Base-by-base conservation (phyloP, 2,797 vertebrate genomes). In the Phalanger gymnotis region DNA sequence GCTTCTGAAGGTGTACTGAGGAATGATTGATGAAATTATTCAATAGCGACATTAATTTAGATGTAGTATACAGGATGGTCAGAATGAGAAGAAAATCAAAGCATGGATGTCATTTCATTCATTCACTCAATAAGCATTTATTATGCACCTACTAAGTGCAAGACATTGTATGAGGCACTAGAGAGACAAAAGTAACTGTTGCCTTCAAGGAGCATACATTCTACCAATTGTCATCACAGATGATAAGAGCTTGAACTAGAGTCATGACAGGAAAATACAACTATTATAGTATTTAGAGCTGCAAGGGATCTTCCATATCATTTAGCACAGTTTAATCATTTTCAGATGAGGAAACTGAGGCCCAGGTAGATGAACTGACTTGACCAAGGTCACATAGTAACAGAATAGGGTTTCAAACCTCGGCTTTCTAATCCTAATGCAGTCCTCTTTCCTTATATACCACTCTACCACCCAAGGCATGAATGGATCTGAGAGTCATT, bases 61-160 rank as follows among this genome's bases (percentile, higher is more conserved):
- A 81, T 10, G 22, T 47, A 47, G 19, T 27, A 40, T 73, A 66
- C 40, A 40, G 61, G 4, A 40, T 40, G 16, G 16, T n/a, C n/a
- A 3, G 61, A 73, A n/a, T 81, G 40, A 47, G 40, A 47, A 81
- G 22, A 81, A 81, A 81, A 81, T 81, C 40, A 81, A 47, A 81
- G 73, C 55, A 94, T 34, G 40, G 51, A 92, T 92, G 53, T 56
- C 10, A 19, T 54, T 90, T 12, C 25, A 34, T 10, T 30, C 57
- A 34, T 51, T 73, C 54, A 61, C 58, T 95, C 94, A 87, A 40
- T 27, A 91, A 92, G 55, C 91, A 81, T 52, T 92, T 27, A 51
- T 34, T 55, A 11, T 55, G 91, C 12, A 25, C 54, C 28, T 93
- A n/a, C 31, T 53, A 27, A n/a, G 27, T 16, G n/a, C n/a, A 9